Percentiles rank a stretch among this genome's conserved stretches.
These are phyloP conservation scores for Netelia melanura DNA, from an alignment of 2,888 invertebrate genomes.

Conservation along the genomic window DNA sequence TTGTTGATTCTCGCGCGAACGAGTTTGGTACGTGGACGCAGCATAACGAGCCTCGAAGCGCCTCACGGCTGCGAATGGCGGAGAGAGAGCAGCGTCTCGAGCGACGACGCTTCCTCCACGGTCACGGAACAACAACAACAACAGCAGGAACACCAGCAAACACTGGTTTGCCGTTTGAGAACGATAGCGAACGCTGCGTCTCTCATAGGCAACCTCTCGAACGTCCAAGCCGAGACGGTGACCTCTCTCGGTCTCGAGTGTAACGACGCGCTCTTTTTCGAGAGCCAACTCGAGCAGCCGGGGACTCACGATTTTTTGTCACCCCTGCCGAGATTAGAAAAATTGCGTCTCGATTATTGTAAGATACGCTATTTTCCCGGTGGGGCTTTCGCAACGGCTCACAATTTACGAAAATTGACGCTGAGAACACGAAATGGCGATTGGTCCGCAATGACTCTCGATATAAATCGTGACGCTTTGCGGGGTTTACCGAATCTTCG, in stretches of 20 bases:
- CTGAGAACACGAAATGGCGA: constrained; percentile 92
- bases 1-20: constrained; percentile 71
- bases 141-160: constrained; percentile 77
- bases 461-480: constrained; percentile 90
- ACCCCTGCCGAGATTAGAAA: constrained; percentile 88
- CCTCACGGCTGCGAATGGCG: constrained; percentile 91
- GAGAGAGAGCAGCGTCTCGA: constrained; percentile 86
- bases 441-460: constrained; percentile 92
- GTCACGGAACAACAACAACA: constrained; percentile 74
- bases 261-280: constrained; percentile 91
- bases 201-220: constrained; percentile 89
- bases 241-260: constrained; percentile 90
- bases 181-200: constrained; percentile 90
- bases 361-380: constrained; percentile 91
- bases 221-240: constrained; percentile 89
- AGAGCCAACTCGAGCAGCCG: constrained; percentile 88
- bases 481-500: constrained; percentile 89
- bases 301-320: constrained; percentile 86
- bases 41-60: constrained; percentile 85
- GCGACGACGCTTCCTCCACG: constrained; percentile 77
- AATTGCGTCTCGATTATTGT: constrained; percentile 91
- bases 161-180: constrained; percentile 89
- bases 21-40: constrained; percentile 73
- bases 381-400: constrained; percentile 89
- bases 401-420: constrained; percentile 88